These are phyloP conservation scores for Phymorhynchus buccinoides DNA, from an alignment of 1,140 invertebrate species.

Conservation along the genomic window DNA sequence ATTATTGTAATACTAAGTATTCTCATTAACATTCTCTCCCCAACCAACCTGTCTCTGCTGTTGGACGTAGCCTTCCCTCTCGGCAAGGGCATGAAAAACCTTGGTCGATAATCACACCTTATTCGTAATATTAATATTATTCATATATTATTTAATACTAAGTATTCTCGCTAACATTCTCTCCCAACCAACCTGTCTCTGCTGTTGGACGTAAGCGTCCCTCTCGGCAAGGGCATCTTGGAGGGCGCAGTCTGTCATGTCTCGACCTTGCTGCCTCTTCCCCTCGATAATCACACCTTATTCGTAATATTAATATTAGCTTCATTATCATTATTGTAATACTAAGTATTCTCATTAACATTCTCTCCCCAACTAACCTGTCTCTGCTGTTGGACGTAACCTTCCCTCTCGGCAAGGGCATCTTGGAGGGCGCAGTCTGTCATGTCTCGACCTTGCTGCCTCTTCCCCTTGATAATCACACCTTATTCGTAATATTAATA, in stretches of 20 bases:
- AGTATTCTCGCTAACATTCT: neutral
- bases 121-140: no score
- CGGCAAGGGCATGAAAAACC: no score
- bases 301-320: no score
- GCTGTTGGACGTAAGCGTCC: conserved; percentile 51
- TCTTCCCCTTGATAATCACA: conserved; percentile 52
- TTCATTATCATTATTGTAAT: conserved; percentile 36
- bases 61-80: conserved; percentile 48
- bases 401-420: conserved; percentile 44
- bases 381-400: conserved; percentile 55
- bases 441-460: conserved; percentile 42
- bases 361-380: conserved; percentile 45
- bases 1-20: no score
- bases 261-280: conserved; percentile 45
- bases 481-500: no score
- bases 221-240: conserved; percentile 43
- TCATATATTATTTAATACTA: neutral
- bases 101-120: no score
- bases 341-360: no score
- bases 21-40: neutral
- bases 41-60: conserved; percentile 57
- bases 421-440: conserved; percentile 40
- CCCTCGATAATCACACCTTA: no score
- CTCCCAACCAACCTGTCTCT: conserved; percentile 53
- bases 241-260: conserved; percentile 40